phyloP scores from a whole-genome alignment of 1,140 invertebrate genomes.

The Nixonia krombeini region DNA sequence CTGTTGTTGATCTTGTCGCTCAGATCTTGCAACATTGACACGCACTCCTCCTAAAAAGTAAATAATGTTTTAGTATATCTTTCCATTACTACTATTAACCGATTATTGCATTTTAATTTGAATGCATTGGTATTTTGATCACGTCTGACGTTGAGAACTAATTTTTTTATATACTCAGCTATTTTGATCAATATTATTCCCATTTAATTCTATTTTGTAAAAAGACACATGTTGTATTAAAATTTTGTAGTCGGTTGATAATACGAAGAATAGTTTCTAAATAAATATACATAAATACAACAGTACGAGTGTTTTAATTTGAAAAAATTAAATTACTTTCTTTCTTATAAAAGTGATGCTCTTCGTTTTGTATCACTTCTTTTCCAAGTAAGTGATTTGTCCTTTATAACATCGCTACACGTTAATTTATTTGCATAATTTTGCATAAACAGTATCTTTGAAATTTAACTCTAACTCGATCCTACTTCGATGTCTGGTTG shows the following conservation, averaged over 20 bases:
- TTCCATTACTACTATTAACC: too few relatives aligned
- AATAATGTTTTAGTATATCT: slow-evolving; percentile 1
- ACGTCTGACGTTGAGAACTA: background rate
- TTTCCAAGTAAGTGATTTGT: too few relatives aligned
- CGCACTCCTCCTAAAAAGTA: slow-evolving; percentile 82
- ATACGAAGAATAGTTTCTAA: too few relatives aligned
- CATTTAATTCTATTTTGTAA: background rate
- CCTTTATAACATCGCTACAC: background rate
- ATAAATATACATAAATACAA: too few relatives aligned
- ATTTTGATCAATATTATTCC: background rate
- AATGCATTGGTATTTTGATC: background rate
- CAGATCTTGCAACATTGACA: slow-evolving; percentile 82
- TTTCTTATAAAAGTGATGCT: too few relatives aligned
- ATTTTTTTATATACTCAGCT: background rate
- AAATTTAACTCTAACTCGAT: background rate
- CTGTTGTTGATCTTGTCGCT: slow-evolving; percentile 87
- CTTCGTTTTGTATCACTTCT: too few relatives aligned
- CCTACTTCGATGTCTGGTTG: slow-evolving; percentile 2
- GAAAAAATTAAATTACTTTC: too few relatives aligned
- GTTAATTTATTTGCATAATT: background rate
- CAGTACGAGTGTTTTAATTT: too few relatives aligned
- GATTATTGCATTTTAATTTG: background rate
- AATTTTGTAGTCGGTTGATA: too few relatives aligned
- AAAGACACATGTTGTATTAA: background rate
- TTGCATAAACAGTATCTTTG: background rate